Evolutionary conservation across 2,888 invertebrate species (phyloP).

Genomic region (Mesochorus sp.): DNA sequence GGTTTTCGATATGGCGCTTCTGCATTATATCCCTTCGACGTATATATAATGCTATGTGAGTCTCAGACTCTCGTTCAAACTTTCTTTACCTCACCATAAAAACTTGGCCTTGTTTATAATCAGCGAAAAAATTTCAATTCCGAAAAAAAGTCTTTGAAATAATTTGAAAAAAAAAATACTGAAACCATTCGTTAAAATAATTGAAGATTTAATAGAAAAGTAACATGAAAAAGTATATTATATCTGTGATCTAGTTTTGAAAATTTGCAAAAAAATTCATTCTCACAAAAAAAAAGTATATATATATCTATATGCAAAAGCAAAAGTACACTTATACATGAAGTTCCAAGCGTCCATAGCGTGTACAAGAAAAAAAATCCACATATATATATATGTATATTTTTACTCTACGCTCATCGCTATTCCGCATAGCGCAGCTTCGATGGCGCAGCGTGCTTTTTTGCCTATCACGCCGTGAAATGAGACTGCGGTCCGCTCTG

Average conservation of each 20-base stretch:
- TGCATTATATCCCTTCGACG: conserved; percentile 29
- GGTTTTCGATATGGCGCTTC: conserved; percentile 60
- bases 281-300: background rate
- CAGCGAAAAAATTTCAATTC: too few relatives aligned
- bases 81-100: background rate
- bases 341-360: conserved; percentile 16
- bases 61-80: background rate
- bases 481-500: conserved; percentile 70
- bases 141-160: too few relatives aligned
- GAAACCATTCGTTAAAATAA: too few relatives aligned
- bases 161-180: too few relatives aligned
- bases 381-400: background rate
- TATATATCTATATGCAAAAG: conserved; percentile 4
- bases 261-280: too few relatives aligned
- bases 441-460: conserved; percentile 70
- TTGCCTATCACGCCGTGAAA: conserved; percentile 75
- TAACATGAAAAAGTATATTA: too few relatives aligned
- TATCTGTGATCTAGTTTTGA: too few relatives aligned
- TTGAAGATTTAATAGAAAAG: too few relatives aligned
- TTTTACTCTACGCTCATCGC: conserved; percentile 69
- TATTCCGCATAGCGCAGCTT: conserved; percentile 69
- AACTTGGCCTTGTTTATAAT: too few relatives aligned
- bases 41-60: background rate
- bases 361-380: conserved; percentile 57
- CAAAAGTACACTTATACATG: conserved; percentile 55